These are phyloP conservation scores for Phrynocephalus forsythii DNA, from an alignment of 2,797 vertebrate species.

Conservation along the genomic window DNA sequence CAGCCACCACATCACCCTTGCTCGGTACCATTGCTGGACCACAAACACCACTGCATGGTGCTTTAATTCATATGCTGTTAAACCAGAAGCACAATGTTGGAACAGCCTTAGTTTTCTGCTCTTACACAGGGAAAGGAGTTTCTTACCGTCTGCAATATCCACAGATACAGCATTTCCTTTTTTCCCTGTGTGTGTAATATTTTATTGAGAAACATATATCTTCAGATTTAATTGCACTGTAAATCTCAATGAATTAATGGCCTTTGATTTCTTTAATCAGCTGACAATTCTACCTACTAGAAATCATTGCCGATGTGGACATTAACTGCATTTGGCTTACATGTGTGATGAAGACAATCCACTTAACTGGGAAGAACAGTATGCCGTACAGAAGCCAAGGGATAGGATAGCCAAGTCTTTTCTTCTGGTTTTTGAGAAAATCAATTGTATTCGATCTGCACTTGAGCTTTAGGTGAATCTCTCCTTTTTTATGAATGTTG, in stretches of 20 bases:
- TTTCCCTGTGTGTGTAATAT: neutral
- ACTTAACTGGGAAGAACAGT: neutral
- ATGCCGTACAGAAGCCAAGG: neutral
- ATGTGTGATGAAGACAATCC: neutral
- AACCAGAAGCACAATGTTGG: neutral
- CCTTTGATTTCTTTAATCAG: neutral
- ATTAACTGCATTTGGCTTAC: conserved; percentile 3
- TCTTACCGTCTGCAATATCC: neutral
- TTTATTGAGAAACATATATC: neutral
- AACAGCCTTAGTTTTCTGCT: neutral
- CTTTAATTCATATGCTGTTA: neutral
- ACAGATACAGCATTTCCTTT: neutral
- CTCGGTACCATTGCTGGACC: no score
- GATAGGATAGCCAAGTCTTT: neutral
- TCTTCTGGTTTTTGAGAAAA: neutral
- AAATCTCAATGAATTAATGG: neutral
- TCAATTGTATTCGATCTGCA: neutral
- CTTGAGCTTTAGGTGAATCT: conserved; percentile 20
- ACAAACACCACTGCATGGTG: no score
- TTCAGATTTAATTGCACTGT: neutral
- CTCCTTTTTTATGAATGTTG: neutral
- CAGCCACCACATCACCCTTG: no score
- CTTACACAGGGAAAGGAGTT: neutral
- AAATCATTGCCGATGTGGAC: neutral
- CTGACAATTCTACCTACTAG: neutral